A percentile compares a stretch with the other conserved stretches of the same genome.
Evolutionary conservation across 2,113 vertebrate species (phyloP).

Genomic region (Origma solitaria): DNA sequence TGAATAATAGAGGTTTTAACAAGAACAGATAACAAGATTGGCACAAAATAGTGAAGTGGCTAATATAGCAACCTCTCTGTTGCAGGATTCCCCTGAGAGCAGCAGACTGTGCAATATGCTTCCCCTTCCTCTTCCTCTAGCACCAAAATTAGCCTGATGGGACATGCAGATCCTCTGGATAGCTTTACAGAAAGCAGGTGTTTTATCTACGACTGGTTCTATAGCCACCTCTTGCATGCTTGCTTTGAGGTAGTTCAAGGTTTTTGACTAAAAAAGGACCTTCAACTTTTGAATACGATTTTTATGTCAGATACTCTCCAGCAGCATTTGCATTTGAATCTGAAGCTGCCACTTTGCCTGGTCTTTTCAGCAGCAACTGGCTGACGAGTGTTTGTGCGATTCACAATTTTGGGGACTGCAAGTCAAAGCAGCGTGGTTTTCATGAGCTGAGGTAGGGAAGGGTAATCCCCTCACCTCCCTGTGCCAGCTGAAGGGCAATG

Average conservation of each 20-base stretch:
- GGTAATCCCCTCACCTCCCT: background rate
- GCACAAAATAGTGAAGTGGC: constrained; percentile 61
- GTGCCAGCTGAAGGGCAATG: background rate
- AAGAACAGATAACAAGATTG: constrained; percentile 69
- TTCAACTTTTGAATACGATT: background rate
- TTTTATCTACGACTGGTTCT: constrained; percentile 4
- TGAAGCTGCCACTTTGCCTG: background rate
- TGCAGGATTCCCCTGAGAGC: constrained; percentile 38
- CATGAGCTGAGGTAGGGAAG: background rate
- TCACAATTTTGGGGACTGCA: background rate
- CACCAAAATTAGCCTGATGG: background rate
- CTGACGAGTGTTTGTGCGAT: background rate
- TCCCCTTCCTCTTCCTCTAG: background rate
- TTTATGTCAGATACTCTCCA: background rate
- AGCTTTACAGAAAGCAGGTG: background rate
- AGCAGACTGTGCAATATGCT: background rate
- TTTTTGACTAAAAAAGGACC: background rate
- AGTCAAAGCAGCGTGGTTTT: background rate
- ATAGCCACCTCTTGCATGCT: background rate
- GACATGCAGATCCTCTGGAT: background rate
- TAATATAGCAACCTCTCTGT: constrained; percentile 29
- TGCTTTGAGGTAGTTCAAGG: background rate
- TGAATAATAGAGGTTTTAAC: constrained; percentile 76
- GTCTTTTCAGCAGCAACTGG: background rate
- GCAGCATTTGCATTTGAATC: background rate